A percentile compares a stretch with the other conserved stretches of the same genome.
Conservation (phyloP, 2,797 vertebrate genomes). For the Perodicticus potto region DNA sequence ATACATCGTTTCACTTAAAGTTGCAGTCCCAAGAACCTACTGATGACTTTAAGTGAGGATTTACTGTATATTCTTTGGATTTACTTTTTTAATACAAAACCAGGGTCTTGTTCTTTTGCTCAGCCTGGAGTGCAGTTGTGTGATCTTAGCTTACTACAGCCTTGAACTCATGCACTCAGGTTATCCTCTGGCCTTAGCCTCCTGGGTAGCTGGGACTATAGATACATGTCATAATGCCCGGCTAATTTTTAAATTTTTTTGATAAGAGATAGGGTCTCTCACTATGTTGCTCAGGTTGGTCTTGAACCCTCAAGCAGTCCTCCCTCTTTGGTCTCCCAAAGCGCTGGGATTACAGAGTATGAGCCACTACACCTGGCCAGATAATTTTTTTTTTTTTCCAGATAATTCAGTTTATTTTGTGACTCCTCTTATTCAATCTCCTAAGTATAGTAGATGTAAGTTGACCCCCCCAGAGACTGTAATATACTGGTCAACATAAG, state of each 20-base stretch:
- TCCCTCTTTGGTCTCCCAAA: background rate
- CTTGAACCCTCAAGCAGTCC: background rate
- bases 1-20: background rate
- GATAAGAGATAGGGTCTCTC: background rate
- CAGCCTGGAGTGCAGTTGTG: background rate
- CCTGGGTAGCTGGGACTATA: background rate
- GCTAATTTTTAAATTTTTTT: background rate
- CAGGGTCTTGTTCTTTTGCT: background rate
- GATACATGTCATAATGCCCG: background rate
- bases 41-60: background rate
- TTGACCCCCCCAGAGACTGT: no score
- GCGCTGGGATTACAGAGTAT: background rate
- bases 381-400: background rate
- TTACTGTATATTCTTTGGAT: background rate
- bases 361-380: background rate
- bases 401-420: constrained; percentile 38
- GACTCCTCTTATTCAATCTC: constrained; percentile 39
- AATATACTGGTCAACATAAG: no score
- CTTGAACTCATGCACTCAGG: background rate
- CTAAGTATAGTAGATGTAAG: background rate
- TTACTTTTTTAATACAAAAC: background rate
- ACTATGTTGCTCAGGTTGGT: background rate
- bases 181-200: background rate
- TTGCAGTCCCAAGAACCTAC: background rate
- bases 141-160: background rate